These are phyloP conservation scores for Dryadula phaetusa DNA, from an alignment of 2,888 invertebrate genomes.

Conservation along the genomic window DNA sequence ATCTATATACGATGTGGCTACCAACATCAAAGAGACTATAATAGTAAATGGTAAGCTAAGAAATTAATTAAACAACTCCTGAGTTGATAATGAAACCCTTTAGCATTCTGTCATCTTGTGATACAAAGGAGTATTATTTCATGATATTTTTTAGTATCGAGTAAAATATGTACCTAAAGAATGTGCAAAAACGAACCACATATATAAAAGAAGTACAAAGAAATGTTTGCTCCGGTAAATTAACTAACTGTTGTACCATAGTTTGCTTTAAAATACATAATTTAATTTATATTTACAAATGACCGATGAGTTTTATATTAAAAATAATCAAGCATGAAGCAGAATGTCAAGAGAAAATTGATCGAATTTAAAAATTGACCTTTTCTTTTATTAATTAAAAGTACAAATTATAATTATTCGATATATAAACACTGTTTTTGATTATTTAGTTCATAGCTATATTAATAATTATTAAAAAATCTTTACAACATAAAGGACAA, in stretches of 20 bases:
- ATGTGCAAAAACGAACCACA: not conserved
- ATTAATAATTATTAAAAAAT: no score
- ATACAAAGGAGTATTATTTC: slow-evolving; percentile 26
- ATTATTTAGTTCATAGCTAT: no score
- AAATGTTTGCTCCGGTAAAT: not conserved
- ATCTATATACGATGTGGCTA: not conserved
- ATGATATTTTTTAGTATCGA: not conserved
- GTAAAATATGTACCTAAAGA: not conserved
- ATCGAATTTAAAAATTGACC: no score
- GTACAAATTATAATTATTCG: no score
- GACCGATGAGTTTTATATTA: no score
- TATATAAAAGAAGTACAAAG: not conserved
- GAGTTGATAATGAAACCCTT: slow-evolving; percentile 21
- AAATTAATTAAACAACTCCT: slow-evolving; percentile 13
- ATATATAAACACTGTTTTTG: no score
- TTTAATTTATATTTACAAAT: not conserved
- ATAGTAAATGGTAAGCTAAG: not conserved
- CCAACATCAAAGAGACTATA: slow-evolving; percentile 1
- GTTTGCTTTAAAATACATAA: not conserved
- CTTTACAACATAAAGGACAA: no score
- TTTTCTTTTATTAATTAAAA: no score
- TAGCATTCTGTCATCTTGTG: slow-evolving; percentile 22
- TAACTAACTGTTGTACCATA: not conserved
- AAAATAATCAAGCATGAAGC: no score
- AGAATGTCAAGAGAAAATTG: no score